Evolutionary conservation across 2,113 vertebrate species (phyloP).

Genomic region (Carettochelys insculpta): DNA sequence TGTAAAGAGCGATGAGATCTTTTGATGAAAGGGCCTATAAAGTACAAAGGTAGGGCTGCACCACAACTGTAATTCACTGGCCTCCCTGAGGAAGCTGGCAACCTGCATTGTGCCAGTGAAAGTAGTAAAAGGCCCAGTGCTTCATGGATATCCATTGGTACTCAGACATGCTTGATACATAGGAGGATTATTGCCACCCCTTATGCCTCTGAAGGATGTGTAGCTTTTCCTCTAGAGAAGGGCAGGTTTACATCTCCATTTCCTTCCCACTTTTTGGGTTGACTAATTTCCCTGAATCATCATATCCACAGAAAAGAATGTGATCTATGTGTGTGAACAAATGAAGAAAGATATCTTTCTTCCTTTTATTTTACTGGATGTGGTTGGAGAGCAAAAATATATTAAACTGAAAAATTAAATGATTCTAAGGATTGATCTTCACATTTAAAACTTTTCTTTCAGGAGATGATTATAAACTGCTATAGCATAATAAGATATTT

Average conservation of each 20-base stretch:
- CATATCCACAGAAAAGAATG: background rate
- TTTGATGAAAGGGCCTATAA: background rate
- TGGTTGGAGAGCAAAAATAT: background rate
- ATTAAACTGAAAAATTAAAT: background rate
- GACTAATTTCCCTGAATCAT: background rate
- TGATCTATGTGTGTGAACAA: background rate
- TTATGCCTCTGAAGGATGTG: background rate
- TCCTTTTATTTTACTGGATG: conserved; percentile 14
- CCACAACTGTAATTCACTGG: background rate
- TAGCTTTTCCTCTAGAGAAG: background rate
- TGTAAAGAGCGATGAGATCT: background rate
- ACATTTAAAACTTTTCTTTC: background rate
- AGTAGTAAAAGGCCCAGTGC: background rate
- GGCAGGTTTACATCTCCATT: background rate
- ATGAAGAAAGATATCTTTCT: background rate
- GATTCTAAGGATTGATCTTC: background rate
- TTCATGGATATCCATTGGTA: background rate
- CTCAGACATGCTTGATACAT: background rate
- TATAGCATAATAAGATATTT: background rate
- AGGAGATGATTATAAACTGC: background rate
- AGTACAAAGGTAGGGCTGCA: background rate
- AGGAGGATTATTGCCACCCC: no score
- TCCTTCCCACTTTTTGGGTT: background rate
- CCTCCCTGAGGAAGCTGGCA: background rate
- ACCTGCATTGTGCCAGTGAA: background rate